Evolutionary conservation across 2,888 invertebrate genomes (phyloP).

Genomic region (Amaurobius ferox): DNA sequence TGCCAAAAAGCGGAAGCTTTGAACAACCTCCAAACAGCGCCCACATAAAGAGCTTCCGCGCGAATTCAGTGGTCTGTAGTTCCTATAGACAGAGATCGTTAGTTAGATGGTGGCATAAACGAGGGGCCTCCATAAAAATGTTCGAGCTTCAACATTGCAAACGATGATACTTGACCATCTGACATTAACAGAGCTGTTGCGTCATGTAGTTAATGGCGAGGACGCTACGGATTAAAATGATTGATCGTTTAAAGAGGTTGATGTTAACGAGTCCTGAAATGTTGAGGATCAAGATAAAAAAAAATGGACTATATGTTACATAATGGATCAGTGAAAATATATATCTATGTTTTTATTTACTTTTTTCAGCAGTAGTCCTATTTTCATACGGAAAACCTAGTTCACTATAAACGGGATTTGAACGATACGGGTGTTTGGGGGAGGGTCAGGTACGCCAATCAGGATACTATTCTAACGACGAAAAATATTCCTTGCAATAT

Average conservation of each 20-base stretch:
- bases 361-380: too few relatives aligned
- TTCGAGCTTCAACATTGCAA: conserved; percentile 13
- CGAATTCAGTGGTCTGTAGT: conserved; percentile 50
- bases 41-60: conserved; percentile 54
- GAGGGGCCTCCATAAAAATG: neutral
- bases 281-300: too few relatives aligned
- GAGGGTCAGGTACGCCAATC: too few relatives aligned
- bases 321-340: too few relatives aligned
- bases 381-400: too few relatives aligned
- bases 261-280: neutral
- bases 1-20: conserved; percentile 38
- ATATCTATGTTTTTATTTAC: too few relatives aligned
- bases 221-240: conserved; percentile 1
- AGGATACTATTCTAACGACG: too few relatives aligned
- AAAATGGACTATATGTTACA: too few relatives aligned
- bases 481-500: too few relatives aligned
- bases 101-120: conserved; percentile 26
- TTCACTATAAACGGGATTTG: too few relatives aligned
- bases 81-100: conserved; percentile 54
- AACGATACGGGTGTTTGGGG: too few relatives aligned
- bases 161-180: conserved; percentile 44
- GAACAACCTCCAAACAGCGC: conserved; percentile 45
- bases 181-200: conserved; percentile 4
- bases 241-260: neutral
- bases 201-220: neutral